Conservation (phyloP, 2,888 invertebrate species). For the Agyllia agylla region DNA sequence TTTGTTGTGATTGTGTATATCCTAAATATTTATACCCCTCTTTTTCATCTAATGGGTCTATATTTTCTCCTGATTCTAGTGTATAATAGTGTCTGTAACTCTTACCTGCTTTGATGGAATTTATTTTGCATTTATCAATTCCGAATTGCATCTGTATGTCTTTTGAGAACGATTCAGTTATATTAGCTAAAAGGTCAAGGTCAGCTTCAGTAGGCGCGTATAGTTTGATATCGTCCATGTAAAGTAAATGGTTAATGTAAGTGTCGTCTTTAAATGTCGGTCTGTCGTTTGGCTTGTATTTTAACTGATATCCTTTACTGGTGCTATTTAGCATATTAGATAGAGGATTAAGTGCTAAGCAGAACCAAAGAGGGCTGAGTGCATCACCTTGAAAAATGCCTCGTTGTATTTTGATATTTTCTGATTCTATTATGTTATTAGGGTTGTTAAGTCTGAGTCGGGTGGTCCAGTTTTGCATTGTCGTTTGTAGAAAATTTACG, state of each 20-base stretch:
- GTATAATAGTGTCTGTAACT: not conserved
- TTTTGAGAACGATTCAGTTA: not conserved
- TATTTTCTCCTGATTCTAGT: not conserved
- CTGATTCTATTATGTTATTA: not conserved
- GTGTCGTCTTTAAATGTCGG: not conserved
- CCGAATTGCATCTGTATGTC: not conserved
- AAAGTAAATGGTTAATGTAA: not conserved
- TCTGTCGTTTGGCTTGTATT: not conserved
- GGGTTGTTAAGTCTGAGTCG: not conserved
- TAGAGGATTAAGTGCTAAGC: slow-evolving; percentile 34
- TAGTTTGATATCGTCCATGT: not conserved
- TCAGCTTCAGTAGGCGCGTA: not conserved
- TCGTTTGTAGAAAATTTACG: not conserved
- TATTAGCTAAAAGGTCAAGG: not conserved
- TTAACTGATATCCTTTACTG: not conserved
- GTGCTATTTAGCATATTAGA: not conserved
- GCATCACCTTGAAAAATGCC: slow-evolving; percentile 64
- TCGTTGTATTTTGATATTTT: slow-evolving; percentile 44
- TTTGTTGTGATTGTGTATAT: not conserved
- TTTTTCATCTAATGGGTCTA: not conserved
- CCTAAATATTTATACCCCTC: not conserved
- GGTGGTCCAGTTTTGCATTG: not conserved
- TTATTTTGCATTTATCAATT: not conserved
- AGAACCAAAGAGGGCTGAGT: slow-evolving; percentile 40
- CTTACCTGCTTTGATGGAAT: not conserved